A percentile compares a stretch with the other conserved stretches of the same genome.
phyloP scores from a whole-genome alignment of 2,797 vertebrate species.

The Crypturellus tataupa region DNA sequence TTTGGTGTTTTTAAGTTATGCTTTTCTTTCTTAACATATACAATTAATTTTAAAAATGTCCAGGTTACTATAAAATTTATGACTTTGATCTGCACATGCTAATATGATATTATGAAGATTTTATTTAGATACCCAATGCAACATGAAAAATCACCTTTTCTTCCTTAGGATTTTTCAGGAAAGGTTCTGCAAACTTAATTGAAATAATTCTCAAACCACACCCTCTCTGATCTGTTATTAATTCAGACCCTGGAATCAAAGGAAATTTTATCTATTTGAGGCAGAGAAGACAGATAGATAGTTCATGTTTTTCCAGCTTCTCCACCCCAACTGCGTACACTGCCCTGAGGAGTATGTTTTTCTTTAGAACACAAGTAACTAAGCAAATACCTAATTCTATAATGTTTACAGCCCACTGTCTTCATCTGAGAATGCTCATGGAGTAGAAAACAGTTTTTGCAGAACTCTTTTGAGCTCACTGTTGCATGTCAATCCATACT shows the following conservation, averaged over 20 bases:
- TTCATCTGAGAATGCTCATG: neutral
- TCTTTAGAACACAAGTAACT: constrained; percentile 2
- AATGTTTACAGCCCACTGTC: neutral
- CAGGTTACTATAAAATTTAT: neutral
- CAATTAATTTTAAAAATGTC: neutral
- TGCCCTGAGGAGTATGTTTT: neutral
- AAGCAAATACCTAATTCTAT: neutral
- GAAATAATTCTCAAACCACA: neutral
- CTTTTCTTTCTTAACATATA: neutral
- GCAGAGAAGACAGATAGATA: neutral
- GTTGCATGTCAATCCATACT: neutral
- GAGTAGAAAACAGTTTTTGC: neutral
- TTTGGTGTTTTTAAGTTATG: neutral
- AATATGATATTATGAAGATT: neutral
- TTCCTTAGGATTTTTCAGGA: neutral
- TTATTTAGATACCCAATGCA: neutral
- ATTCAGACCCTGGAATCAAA: neutral
- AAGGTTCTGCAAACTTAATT: neutral
- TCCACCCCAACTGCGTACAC: neutral
- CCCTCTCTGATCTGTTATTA: neutral
- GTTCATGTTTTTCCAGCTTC: neutral
- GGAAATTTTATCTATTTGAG: neutral
- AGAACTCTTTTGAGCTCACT: neutral
- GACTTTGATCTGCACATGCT: neutral
- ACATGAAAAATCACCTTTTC: neutral